Conservation (phyloP, 2,113 vertebrate genomes). For the Fulica atra region DNA sequence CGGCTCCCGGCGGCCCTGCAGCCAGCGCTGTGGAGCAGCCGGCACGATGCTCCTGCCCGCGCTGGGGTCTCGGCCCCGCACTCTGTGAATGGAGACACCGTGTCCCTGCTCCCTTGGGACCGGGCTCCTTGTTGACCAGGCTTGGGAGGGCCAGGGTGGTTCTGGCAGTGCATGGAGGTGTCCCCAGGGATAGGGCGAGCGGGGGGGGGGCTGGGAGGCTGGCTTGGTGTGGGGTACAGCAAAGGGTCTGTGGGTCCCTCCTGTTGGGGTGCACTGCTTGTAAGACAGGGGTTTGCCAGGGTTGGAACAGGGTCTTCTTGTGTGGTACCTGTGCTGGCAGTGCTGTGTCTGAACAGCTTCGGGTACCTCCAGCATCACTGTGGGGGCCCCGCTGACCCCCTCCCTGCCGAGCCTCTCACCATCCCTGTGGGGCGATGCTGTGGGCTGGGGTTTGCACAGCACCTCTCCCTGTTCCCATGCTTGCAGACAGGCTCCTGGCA, state of each 20-base stretch:
- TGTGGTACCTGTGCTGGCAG: neutral
- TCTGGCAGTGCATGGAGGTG: neutral
- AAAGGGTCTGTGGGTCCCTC: neutral
- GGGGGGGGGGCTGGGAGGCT: neutral
- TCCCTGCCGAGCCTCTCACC: too few species aligned
- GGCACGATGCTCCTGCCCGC: rapidly evolving
- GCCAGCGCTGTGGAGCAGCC: rapidly evolving
- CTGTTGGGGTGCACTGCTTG: neutral
- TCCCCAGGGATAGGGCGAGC: too few species aligned
- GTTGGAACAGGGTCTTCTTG: neutral
- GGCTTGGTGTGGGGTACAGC: neutral
- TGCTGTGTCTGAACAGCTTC: neutral
- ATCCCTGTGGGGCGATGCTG: neutral
- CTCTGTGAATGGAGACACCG: rapidly evolving
- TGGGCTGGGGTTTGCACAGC: neutral
- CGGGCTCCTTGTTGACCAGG: neutral
- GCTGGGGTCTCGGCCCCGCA: rapidly evolving
- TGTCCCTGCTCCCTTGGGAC: neutral
- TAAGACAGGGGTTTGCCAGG: neutral
- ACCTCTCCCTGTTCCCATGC: neutral
- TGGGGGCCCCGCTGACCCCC: neutral
- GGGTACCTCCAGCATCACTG: neutral
- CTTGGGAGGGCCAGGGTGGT: neutral
- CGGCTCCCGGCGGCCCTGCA: rapidly evolving
- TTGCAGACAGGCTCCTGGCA: too few species aligned